A percentile compares a stretch with the other conserved stretches of the same genome.
Evolutionary conservation across 2,113 vertebrate species (phyloP).

Genomic region (Trogon surrucura): DNA sequence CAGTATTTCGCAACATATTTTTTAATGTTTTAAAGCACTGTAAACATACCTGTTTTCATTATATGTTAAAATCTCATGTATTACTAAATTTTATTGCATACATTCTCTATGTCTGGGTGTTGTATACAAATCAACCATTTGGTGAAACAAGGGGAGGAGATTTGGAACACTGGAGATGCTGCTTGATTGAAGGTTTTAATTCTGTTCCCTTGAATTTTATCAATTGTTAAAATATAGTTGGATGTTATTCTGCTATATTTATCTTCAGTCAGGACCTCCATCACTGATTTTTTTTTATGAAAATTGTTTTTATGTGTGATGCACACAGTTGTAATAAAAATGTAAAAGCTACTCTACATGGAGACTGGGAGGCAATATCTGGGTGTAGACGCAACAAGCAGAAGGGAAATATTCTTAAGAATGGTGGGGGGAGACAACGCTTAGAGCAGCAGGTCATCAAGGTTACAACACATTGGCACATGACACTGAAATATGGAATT

Average conservation of each 20-base stretch:
- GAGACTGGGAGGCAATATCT: background rate
- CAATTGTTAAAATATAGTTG: background rate
- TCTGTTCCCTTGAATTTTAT: background rate
- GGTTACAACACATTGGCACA: background rate
- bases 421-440: background rate
- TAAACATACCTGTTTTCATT: background rate
- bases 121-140: background rate
- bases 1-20: background rate
- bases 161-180: background rate
- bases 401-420: background rate
- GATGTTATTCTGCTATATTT: background rate
- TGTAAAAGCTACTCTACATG: background rate
- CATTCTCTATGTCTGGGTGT: background rate
- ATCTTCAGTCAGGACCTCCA: background rate
- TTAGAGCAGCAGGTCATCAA: background rate
- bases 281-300: background rate
- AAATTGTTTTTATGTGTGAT: background rate
- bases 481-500: background rate
- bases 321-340: background rate
- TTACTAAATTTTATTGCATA: background rate
- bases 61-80: background rate
- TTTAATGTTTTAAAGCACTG: background rate
- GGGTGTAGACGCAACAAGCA: background rate
- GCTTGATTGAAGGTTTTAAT: background rate
- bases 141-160: background rate